These are phyloP conservation scores for Harpalus rubripes DNA, from an alignment of 2,888 invertebrate species.

Conservation along the genomic window DNA sequence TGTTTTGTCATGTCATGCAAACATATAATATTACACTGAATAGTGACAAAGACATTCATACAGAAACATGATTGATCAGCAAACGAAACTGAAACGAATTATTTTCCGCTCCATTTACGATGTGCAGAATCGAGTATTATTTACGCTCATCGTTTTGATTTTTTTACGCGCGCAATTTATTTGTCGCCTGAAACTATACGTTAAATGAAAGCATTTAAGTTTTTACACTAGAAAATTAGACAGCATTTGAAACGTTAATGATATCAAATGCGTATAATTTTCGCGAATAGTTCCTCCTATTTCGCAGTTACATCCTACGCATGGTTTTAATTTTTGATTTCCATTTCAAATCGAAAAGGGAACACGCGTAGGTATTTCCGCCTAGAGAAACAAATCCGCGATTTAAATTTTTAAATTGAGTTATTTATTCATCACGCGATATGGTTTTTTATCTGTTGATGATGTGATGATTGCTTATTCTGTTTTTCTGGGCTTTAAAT, in stretches of 20 bases:
- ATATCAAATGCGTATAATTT: constrained; percentile 60
- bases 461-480: constrained; percentile 43
- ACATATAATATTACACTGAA: constrained; percentile 18
- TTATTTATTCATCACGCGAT: constrained; percentile 42
- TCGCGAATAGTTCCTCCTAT: constrained; percentile 35
- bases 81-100: constrained; percentile 64
- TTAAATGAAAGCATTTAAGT: constrained; percentile 64
- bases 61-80: constrained; percentile 44
- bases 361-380: constrained; percentile 7
- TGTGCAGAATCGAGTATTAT: constrained; percentile 56
- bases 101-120: constrained; percentile 59
- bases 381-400: constrained; percentile 12
- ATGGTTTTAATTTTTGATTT: constrained; percentile 32
- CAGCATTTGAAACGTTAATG: constrained; percentile 63
- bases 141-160: constrained; percentile 47
- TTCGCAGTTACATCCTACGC: constrained; percentile 31
- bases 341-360: constrained; percentile 43
- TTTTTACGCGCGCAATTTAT: constrained; percentile 57
- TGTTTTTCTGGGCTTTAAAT: constrained; percentile 20
- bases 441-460: constrained; percentile 24
- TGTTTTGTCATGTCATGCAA: constrained; percentile 29
- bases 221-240: constrained; percentile 53
- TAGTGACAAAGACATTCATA: constrained; percentile 42
- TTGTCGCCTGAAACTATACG: constrained; percentile 61
- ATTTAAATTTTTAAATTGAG: constrained; percentile 37